These are phyloP conservation scores for Perdita meconis DNA, from an alignment of 2,888 invertebrate genomes.

Conservation along the genomic window DNA sequence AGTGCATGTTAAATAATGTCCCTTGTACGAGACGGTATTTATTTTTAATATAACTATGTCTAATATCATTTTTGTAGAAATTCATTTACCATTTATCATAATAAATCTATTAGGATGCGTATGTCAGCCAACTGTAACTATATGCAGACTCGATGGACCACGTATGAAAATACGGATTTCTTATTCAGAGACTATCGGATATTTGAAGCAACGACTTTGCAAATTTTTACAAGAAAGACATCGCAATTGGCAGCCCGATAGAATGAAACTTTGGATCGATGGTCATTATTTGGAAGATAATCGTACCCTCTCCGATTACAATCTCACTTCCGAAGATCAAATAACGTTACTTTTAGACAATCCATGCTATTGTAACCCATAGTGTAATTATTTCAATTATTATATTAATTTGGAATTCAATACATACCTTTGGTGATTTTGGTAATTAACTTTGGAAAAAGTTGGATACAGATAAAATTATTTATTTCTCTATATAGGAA, in stretches of 20 bases:
- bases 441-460: neutral
- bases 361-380: neutral
- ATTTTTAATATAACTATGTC: slow-evolving; percentile 1
- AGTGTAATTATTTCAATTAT: neutral
- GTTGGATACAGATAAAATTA: neutral
- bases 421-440: neutral
- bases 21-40: slow-evolving; percentile 7
- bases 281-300: slow-evolving; percentile 60
- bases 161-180: slow-evolving; percentile 40
- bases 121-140: slow-evolving; percentile 39
- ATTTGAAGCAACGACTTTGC: slow-evolving; percentile 51
- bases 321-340: slow-evolving; percentile 39
- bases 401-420: neutral
- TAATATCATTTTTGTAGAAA: neutral
- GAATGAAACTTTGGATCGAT: slow-evolving; percentile 57
- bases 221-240: slow-evolving; percentile 16
- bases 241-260: slow-evolving; percentile 51
- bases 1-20: slow-evolving; percentile 5
- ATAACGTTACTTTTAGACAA: slow-evolving; percentile 38
- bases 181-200: slow-evolving; percentile 56
- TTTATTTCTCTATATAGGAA: neutral
- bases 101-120: slow-evolving; percentile 35
- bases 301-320: slow-evolving; percentile 55
- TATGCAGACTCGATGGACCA: slow-evolving; percentile 53
- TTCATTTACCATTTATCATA: neutral